These are phyloP conservation scores for Luehdorfia chinensis DNA, from an alignment of 1,140 invertebrate species.

Conservation along the genomic window DNA sequence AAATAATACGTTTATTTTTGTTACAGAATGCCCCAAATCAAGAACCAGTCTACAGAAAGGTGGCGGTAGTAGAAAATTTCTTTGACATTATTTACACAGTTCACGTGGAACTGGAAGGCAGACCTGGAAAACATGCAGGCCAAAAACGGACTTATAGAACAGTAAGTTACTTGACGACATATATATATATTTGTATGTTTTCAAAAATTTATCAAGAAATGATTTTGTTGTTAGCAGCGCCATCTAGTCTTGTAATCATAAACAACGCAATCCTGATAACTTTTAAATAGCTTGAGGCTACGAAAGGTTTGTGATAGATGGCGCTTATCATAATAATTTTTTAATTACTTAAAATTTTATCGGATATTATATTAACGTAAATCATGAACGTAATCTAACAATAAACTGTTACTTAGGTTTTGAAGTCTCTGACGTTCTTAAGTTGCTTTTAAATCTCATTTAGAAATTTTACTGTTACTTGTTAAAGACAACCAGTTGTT, in stretches of 20 bases:
- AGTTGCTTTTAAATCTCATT: too few relatives aligned
- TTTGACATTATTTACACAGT: constrained; percentile 98
- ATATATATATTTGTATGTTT: too few relatives aligned
- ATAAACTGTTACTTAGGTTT: too few relatives aligned
- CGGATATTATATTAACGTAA: too few relatives aligned
- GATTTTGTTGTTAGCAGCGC: constrained; percentile 2
- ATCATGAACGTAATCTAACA: too few relatives aligned
- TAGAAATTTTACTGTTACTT: too few relatives aligned
- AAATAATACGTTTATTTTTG: too few relatives aligned
- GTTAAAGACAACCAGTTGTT: too few relatives aligned
- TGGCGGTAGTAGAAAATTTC: constrained; percentile 97
- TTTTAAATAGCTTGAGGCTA: neutral
- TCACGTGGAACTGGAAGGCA: constrained; percentile 93
- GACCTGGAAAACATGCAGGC: constrained; percentile 94
- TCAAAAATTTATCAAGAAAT: too few relatives aligned
- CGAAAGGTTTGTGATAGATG: neutral
- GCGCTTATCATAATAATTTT: neutral
- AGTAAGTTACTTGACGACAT: constrained; percentile 80
- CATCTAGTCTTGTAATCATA: constrained; percentile 15
- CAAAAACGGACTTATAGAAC: constrained; percentile 97
- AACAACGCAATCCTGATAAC: neutral
- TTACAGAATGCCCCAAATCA: constrained; percentile 77
- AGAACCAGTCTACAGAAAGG: constrained; percentile 89
- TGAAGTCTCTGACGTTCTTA: too few relatives aligned
- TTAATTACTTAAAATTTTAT: too few relatives aligned